A percentile compares a stretch with the other conserved stretches of the same genome.
Conservation (phyloP, 2,888 invertebrate species). For the Cecidostiba fungosa region DNA sequence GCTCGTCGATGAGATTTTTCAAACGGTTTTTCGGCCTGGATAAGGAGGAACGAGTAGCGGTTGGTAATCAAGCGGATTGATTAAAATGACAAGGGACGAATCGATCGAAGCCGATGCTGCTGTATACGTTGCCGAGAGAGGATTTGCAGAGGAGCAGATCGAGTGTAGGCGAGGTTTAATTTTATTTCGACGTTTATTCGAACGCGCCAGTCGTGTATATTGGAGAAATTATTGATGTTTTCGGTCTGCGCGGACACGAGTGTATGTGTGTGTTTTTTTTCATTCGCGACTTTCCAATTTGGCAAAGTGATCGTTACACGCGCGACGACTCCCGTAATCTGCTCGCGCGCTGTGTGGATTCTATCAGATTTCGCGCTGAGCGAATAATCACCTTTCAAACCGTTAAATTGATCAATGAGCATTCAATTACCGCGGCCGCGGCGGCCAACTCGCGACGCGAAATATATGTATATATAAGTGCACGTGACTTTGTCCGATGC, state of each 20-base stretch:
- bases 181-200: conserved; percentile 7
- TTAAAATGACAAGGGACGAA: conserved; percentile 3
- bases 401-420: background rate
- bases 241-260: background rate
- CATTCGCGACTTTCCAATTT: conserved; percentile 2
- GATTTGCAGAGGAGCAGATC: background rate
- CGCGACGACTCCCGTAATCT: too few relatives aligned
- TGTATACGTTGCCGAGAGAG: background rate
- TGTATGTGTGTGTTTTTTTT: background rate
- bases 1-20: background rate
- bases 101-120: background rate
- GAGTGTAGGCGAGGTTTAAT: background rate
- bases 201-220: background rate
- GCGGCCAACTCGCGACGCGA: background rate
- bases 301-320: background rate
- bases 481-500: background rate
- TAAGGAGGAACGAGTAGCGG: background rate
- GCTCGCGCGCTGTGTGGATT: background rate
- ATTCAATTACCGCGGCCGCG: background rate
- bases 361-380: background rate
- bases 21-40: background rate
- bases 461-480: background rate
- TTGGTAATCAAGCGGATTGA: conserved; percentile 16
- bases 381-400: background rate
- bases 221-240: conserved; percentile 3